Percentiles rank a stretch among this genome's conserved stretches.
Evolutionary conservation across 2,888 invertebrate species (phyloP).

Genomic region (Andrena dorsata): DNA sequence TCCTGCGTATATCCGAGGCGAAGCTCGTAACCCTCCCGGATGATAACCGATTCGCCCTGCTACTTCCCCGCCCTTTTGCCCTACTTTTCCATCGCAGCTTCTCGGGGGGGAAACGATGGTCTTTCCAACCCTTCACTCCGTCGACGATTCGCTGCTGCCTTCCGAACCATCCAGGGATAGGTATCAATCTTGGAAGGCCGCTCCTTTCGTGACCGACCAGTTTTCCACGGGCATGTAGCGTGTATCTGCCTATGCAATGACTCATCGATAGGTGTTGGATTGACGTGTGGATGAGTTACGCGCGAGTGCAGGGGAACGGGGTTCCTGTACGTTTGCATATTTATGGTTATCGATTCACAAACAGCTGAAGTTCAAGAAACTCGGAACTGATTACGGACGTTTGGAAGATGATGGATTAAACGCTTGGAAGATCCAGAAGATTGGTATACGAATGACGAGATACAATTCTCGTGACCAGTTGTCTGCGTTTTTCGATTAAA

Average conservation of each 20-base stretch:
- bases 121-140: constrained; percentile 58
- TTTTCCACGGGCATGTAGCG: not conserved
- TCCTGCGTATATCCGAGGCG: constrained; percentile 61
- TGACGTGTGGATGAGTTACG: not conserved
- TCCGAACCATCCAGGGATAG: constrained; percentile 44
- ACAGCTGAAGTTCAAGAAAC: no score
- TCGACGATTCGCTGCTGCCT: constrained; percentile 51
- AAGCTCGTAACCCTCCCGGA: constrained; percentile 74
- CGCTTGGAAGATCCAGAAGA: not conserved
- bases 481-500: constrained; percentile 10
- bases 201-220: constrained; percentile 12
- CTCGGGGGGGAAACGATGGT: constrained; percentile 28
- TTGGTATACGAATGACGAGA: not conserved
- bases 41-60: constrained; percentile 80
- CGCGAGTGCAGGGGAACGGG: not conserved
- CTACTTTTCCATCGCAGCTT: constrained; percentile 56
- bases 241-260: not conserved
- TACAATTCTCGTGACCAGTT: constrained; percentile 15
- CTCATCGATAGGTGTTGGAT: constrained; percentile 10
- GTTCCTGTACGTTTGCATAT: not conserved
- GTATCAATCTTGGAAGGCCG: constrained; percentile 67
- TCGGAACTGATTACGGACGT: not conserved
- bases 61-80: constrained; percentile 69
- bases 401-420: not conserved
- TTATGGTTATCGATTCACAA: not conserved